phyloP scores from a whole-genome alignment of 2,797 vertebrate genomes.

The Dendrocincla tyrannina region DNA sequence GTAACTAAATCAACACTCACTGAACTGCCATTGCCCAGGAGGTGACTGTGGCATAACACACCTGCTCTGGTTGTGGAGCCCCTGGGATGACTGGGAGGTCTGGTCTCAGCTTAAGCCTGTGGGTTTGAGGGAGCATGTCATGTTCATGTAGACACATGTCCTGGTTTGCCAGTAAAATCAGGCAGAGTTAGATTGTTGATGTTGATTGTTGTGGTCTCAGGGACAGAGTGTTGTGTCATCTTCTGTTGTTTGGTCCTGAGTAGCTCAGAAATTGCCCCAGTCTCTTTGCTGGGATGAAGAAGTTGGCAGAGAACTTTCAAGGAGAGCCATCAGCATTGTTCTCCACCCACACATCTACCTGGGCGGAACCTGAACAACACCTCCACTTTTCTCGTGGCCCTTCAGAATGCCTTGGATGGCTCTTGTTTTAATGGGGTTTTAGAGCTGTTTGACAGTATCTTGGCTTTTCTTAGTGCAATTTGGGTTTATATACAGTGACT shows the following conservation, averaged over 20 bases:
- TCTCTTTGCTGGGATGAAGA: not conserved
- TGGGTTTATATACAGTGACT: not conserved
- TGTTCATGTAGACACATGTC: not conserved
- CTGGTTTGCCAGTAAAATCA: not conserved
- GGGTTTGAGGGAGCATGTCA: not conserved
- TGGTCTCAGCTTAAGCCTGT: not conserved
- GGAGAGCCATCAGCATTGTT: not conserved
- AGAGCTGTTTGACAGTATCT: not conserved
- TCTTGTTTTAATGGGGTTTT: not conserved
- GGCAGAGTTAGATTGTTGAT: not conserved
- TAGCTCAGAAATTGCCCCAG: not conserved
- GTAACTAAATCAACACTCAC: not conserved
- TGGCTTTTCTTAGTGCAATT: not conserved
- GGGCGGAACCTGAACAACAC: not conserved
- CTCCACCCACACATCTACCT: not conserved
- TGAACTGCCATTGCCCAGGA: not conserved
- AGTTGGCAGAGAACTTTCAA: not conserved
- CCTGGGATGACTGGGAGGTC: not conserved
- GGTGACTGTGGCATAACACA: accelerated
- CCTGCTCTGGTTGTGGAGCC: not conserved
- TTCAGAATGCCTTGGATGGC: not conserved
- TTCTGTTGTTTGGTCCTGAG: not conserved
- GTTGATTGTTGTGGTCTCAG: not conserved
- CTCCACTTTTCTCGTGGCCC: not conserved
- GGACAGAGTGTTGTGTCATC: not conserved